Base-by-base conservation (phyloP, 1,140 invertebrate genomes). In the Chironomus striatipennis region DNA sequence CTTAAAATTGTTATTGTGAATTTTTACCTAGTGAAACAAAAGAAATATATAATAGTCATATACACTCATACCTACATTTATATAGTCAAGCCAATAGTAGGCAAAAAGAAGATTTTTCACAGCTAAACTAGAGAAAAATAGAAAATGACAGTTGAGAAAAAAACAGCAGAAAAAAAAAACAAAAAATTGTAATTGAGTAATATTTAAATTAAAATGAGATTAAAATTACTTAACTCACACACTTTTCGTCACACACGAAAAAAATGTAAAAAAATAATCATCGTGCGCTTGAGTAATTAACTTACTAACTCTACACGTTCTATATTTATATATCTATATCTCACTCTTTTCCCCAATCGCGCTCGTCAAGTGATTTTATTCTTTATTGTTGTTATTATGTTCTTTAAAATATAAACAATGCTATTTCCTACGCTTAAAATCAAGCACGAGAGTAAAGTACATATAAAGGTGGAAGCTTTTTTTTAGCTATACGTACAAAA, bases 141-240 rank as follows among this genome's bases (percentile, higher is more conserved):
- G 12, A n/a, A n/a, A 57, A 57, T 57, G 47, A 57, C 12, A 47
- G 9, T 47, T 47, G 9, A 2, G 9, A 47, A 3, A 47, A 47
- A 15, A 47, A 47, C 6, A 43, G 42, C 6, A 47, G 43, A 47
- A 57, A 57, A 57, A 57, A 57, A n/a, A 57, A 57, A 57, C 5
- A n/a, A 57, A 57, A 57, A 57, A 57, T 57, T 12, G 12, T 15
- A 57, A 57, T 57, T 57, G 47, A 57, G 47, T 57, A 57, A 57
- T 57, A 57, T 57, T 57, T 57, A 57, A 57, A 57, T 57, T 15
- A 57, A 34, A 57, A 57, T 57, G 47, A 57, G 47, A 57, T 57
- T 57, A 57, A 57, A 57, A 57, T 57, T 57, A 57, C 47, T 57
- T 57, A 57, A 57, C 47, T n/a, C 47, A n/a, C 47, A 12, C 47